Evolutionary conservation across 2,888 invertebrate species (phyloP).

Genomic region (Anoncus sp.): DNA sequence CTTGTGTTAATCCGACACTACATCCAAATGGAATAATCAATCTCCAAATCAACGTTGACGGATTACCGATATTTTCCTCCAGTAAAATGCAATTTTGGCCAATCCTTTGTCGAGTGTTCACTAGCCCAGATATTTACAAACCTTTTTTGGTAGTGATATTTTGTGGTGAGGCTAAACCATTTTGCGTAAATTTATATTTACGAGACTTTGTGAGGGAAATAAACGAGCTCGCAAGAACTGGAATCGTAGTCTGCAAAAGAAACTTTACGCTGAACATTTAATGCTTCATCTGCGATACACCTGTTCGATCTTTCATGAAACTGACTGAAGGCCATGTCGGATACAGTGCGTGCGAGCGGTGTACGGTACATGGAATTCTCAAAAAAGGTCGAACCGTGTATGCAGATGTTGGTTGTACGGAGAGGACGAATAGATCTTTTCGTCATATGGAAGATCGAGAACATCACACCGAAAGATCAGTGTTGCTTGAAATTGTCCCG

Average conservation of each 20-base stretch:
- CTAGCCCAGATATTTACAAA: slow-evolving; percentile 38
- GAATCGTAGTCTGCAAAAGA: slow-evolving; percentile 17
- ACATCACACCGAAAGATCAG: slow-evolving; percentile 49
- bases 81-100: slow-evolving; percentile 60
- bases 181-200: slow-evolving; percentile 29
- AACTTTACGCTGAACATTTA: slow-evolving; percentile 41
- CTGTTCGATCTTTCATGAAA: slow-evolving; percentile 55
- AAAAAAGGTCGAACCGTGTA: slow-evolving; percentile 26
- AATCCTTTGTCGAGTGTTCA: slow-evolving; percentile 56
- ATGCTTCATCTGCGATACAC: slow-evolving; percentile 56
- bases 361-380: slow-evolving; percentile 24
- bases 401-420: not conserved
- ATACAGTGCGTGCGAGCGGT: slow-evolving; percentile 53
- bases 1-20: too few relatives aligned
- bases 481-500: slow-evolving; percentile 39
- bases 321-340: slow-evolving; percentile 50
- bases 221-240: slow-evolving; percentile 39
- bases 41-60: slow-evolving; percentile 53
- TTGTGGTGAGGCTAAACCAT: slow-evolving; percentile 52
- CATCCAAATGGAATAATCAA: too few relatives aligned
- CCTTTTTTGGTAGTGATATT: slow-evolving; percentile 60
- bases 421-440: not conserved
- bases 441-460: slow-evolving; percentile 16
- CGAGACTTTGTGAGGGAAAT: slow-evolving; percentile 50
- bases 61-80: slow-evolving; percentile 52